Conservation (phyloP, 64 coral and sea anemone genomes). For the Montipora efflorescens region DNA sequence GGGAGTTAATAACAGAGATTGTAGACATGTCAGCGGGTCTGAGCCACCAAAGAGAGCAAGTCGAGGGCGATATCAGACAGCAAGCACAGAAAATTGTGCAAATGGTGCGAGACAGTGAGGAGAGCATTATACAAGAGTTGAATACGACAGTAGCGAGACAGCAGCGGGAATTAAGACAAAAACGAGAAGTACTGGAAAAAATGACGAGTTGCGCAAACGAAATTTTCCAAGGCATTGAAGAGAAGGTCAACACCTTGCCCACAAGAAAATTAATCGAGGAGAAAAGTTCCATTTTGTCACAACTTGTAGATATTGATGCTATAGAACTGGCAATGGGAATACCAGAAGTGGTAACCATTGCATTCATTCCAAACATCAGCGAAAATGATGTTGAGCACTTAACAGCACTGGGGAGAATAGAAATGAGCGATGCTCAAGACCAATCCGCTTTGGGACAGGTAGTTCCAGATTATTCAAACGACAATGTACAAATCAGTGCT, state of each 20-base stretch:
- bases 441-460: background rate
- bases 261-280: constrained; percentile 21
- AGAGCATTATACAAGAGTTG: constrained; percentile 48
- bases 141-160: constrained; percentile 3
- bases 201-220: constrained; percentile 1
- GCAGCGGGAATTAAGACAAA: constrained; percentile 46
- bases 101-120: constrained; percentile 45
- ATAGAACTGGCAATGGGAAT: constrained; percentile 37
- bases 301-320: constrained; percentile 34
- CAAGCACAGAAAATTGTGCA: constrained; percentile 42
- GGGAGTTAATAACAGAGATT: constrained; percentile 18
- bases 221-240: constrained; percentile 2
- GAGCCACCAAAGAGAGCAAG: constrained; percentile 41
- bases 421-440: background rate
- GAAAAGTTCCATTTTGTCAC: constrained; percentile 47
- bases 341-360: constrained; percentile 36
- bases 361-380: constrained; percentile 31
- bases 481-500: constrained; percentile 11
- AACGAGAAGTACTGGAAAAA: constrained; percentile 11
- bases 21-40: background rate
- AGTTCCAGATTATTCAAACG: constrained; percentile 45
- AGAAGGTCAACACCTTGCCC: constrained; percentile 24
- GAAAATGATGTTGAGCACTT: constrained; percentile 1
- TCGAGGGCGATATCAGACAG: constrained; percentile 57
- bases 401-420: constrained; percentile 10